A percentile compares a stretch with the other conserved stretches of the same genome.
phyloP scores from a whole-genome alignment of 2,113 vertebrate species.

The Ageneiosus marmoratus region DNA sequence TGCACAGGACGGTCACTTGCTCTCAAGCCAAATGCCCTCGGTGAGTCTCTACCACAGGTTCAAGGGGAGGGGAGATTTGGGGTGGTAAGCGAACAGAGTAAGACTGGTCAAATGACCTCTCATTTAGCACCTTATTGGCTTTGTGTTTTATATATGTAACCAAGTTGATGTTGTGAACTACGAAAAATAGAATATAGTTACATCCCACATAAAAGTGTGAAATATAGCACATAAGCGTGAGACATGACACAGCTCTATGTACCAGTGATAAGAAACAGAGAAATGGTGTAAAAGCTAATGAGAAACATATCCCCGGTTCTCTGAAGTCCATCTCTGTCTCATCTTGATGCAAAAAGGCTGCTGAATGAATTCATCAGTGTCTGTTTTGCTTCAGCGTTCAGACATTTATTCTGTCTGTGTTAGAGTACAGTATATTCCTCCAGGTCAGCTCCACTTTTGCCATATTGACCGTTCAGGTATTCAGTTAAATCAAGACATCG shows the following conservation, averaged over 20 bases:
- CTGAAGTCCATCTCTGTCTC: conserved; percentile 48
- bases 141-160: neutral
- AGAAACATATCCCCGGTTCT: conserved; percentile 49
- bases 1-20: conserved; percentile 92
- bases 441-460: conserved; percentile 59
- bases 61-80: neutral
- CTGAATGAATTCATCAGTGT: conserved; percentile 69
- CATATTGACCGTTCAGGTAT: neutral
- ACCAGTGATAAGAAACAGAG: conserved; percentile 26
- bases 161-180: neutral
- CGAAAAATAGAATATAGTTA: neutral
- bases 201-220: neutral
- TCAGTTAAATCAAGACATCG: neutral
- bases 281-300: conserved; percentile 33
- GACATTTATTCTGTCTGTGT: conserved; percentile 67
- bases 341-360: conserved; percentile 63
- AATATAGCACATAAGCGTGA: neutral
- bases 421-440: conserved; percentile 53
- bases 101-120: neutral
- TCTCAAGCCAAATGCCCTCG: conserved; percentile 93
- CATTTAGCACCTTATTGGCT: neutral
- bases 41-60: conserved; percentile 76
- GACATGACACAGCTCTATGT: neutral
- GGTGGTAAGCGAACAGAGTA: neutral
- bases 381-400: conserved; percentile 59